These are phyloP conservation scores for Ennomos erosarius DNA, from an alignment of 2,888 invertebrate genomes.

Conservation along the genomic window DNA sequence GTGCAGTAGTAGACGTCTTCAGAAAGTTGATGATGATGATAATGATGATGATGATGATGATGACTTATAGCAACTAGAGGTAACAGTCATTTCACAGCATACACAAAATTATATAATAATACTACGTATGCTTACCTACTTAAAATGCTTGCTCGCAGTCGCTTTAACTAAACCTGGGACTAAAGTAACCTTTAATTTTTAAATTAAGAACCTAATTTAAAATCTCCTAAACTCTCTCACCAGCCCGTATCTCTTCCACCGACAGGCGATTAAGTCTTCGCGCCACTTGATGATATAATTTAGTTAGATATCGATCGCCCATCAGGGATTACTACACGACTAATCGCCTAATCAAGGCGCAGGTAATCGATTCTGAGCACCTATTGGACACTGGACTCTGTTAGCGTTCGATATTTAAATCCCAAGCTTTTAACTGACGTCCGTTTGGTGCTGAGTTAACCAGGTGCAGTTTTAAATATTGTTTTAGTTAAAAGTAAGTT, in stretches of 20 bases:
- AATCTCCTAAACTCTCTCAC: not conserved
- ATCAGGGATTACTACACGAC: slow-evolving; percentile 76
- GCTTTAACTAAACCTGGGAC: too few relatives aligned
- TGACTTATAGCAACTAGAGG: too few relatives aligned
- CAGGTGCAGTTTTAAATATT: slow-evolving; percentile 9
- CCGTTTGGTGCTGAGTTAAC: slow-evolving; percentile 12
- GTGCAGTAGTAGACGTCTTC: too few relatives aligned
- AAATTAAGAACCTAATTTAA: slow-evolving; percentile 1
- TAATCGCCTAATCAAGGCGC: slow-evolving; percentile 85
- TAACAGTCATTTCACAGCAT: too few relatives aligned
- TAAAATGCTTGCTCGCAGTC: too few relatives aligned
- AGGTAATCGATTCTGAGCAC: slow-evolving; percentile 86
- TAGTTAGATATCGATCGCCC: slow-evolving; percentile 72
- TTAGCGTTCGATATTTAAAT: slow-evolving; percentile 45
- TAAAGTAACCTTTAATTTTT: too few relatives aligned
- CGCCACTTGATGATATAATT: slow-evolving; percentile 75
- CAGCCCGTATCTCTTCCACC: slow-evolving; percentile 32
- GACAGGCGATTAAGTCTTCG: slow-evolving; percentile 42
- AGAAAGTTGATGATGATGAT: too few relatives aligned
- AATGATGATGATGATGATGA: too few relatives aligned
- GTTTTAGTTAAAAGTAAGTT: slow-evolving; percentile 5
- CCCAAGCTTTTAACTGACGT: slow-evolving; percentile 37
- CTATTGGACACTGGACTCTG: slow-evolving; percentile 61
- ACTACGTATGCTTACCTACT: too few relatives aligned
- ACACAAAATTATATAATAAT: too few relatives aligned